phyloP scores from a whole-genome alignment of 92 coral and sea anemone genomes.

The Phenganax stokvisi region DNA sequence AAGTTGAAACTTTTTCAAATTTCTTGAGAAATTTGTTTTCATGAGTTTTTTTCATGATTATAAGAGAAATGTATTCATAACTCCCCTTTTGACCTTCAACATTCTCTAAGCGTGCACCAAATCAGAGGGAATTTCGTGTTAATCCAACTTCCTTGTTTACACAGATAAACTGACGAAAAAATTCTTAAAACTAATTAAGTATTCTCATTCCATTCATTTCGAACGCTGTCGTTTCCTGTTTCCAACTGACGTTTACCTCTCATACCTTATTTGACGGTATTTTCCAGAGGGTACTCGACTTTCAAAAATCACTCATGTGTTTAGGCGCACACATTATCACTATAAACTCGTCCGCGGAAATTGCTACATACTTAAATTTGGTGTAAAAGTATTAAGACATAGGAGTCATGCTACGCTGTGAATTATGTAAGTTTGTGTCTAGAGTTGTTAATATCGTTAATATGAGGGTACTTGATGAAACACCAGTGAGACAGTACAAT shows the following conservation, averaged over 20 bases:
- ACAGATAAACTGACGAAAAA: neutral
- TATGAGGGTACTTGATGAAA: too few species aligned
- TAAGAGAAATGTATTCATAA: too few species aligned
- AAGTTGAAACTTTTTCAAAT: too few species aligned
- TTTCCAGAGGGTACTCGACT: neutral
- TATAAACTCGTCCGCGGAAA: neutral
- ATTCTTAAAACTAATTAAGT: neutral
- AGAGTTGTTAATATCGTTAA: too few species aligned
- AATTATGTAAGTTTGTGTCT: too few species aligned
- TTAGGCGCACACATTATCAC: neutral
- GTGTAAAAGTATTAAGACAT: neutral
- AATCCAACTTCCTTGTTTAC: constrained; percentile 9
- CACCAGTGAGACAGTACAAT: too few species aligned
- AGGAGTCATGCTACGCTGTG: too few species aligned
- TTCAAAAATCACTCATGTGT: constrained; percentile 11
- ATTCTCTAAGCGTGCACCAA: too few species aligned
- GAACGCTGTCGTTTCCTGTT: constrained; percentile 8
- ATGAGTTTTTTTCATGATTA: too few species aligned
- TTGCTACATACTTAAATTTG: neutral
- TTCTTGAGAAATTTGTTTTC: too few species aligned
- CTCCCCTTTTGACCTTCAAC: too few species aligned
- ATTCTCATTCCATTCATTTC: constrained; percentile 12
- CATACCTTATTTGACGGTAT: neutral
- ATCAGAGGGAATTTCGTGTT: too few species aligned
- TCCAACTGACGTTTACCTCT: neutral